Evolutionary conservation across 2,888 invertebrate species (phyloP), one percentile per base, ranked within the genome.

Genomic region (Encarsia formosa): DNA sequence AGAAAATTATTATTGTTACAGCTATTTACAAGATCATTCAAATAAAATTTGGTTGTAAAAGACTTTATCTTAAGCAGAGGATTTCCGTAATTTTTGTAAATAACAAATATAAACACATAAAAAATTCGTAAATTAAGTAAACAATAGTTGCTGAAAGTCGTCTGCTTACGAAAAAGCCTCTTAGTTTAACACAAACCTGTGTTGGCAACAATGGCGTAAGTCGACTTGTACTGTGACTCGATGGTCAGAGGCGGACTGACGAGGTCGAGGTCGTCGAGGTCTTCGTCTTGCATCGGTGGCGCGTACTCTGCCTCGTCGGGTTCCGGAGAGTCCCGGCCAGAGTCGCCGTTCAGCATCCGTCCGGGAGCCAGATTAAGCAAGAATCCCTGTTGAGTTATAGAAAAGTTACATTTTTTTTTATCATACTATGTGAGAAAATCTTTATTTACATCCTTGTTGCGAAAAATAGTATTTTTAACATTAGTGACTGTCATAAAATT

Each of bases 311-410:
- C 71, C 49, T 71, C 72, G 16, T 68, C 68, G 44, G 61, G 61
- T 52, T 70, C 70, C 47, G 71, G 69, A 9, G 71, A 67, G 24
- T 64, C 65, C 37, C 64, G 71, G 56, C 63, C 63, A 52, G 64
- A 62, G 45, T 63, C 65, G 46, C 62, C 64, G 57, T 63, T 65
- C 49, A 72, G 55, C 70, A 71, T 70, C 60, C 77, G 76, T 58
- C 76, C 74, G 22, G 81, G 79, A 13, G 81, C 78, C 55, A 81
- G 74, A 67, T 80, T 81, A 75, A 81, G 74, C 56, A 82, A 73
- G 20, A 81, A 72, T 58, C 80, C 81, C 81, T 81, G 68, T 31
- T 9, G 29, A 29, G 13, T 8, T 29, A 29, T 29, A 9, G 13
- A 8, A 9, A 29, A 29, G 4, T 31, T 42, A 29, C 4, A 42